phyloP scores from a whole-genome alignment of 2,797 vertebrate genomes.

The Pitangus sulphuratus region DNA sequence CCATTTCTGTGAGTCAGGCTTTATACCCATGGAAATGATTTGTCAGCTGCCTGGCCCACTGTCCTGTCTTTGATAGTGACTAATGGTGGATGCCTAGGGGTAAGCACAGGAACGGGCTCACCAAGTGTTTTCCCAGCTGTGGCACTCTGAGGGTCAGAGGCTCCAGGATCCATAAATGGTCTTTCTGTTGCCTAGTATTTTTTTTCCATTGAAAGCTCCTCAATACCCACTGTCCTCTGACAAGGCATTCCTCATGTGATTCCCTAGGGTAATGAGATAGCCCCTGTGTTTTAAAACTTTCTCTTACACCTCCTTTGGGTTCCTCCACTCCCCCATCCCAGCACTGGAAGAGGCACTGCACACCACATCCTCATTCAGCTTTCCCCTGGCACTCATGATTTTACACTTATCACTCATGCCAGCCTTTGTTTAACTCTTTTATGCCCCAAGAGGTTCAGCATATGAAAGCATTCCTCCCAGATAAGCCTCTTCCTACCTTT shows the following conservation, averaged over 20 bases:
- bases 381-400: not conserved
- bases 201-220: not conserved
- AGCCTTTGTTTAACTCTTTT: not conserved
- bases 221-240: not conserved
- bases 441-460: not conserved
- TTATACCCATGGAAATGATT: not conserved
- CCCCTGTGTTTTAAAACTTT: not conserved
- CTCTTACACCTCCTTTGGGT: not conserved
- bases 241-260: not conserved
- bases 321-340: not conserved
- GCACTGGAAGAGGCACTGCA: not conserved
- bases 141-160: not conserved
- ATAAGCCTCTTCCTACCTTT: not conserved
- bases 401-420: not conserved
- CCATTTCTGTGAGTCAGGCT: conserved; percentile 7
- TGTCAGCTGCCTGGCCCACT: conserved; percentile 32
- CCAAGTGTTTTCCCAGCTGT: not conserved
- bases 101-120: not conserved
- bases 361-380: not conserved
- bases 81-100: not conserved
- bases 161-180: not conserved
- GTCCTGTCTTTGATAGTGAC: conserved; percentile 30
- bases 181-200: not conserved
- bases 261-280: not conserved
- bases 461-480: not conserved